phyloP scores from a whole-genome alignment of 2,113 vertebrate species.

The Cinclus cinclus region DNA sequence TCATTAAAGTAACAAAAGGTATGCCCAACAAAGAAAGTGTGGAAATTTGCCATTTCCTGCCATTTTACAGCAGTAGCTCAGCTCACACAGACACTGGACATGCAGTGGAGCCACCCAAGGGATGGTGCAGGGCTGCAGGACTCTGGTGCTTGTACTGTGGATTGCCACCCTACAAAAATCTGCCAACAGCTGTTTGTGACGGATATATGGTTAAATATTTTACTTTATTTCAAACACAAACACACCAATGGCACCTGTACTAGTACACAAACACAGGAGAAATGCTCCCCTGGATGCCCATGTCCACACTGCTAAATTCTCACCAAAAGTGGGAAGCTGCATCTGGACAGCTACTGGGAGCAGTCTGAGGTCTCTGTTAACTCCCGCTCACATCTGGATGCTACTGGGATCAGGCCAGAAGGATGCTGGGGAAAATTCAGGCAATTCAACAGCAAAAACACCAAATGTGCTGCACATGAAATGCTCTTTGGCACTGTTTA shows the following conservation, averaged over 20 bases:
- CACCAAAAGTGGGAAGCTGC: not conserved
- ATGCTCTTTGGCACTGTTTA: not conserved
- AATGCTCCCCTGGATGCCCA: not conserved
- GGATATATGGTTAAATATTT: not conserved
- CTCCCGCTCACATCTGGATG: not conserved
- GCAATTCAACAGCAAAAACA: not conserved
- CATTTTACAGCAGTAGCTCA: not conserved
- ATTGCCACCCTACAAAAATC: not conserved
- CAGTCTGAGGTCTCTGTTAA: accelerated
- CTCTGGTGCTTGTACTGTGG: not conserved
- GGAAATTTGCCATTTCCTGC: not conserved
- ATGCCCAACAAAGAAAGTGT: not conserved
- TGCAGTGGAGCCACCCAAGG: not conserved
- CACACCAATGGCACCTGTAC: accelerated
- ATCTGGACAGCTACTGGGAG: not conserved
- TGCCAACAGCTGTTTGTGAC: not conserved
- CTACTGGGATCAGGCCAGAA: not conserved
- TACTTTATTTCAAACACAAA: not conserved
- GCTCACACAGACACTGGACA: accelerated
- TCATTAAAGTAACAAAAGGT: not conserved
- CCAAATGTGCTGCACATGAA: not conserved
- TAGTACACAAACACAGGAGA: not conserved
- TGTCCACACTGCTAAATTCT: not conserved
- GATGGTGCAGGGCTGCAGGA: not conserved
- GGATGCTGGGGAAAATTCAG: not conserved